Conservation (phyloP, 2,888 invertebrate genomes). For the Polia nebulosa region DNA sequence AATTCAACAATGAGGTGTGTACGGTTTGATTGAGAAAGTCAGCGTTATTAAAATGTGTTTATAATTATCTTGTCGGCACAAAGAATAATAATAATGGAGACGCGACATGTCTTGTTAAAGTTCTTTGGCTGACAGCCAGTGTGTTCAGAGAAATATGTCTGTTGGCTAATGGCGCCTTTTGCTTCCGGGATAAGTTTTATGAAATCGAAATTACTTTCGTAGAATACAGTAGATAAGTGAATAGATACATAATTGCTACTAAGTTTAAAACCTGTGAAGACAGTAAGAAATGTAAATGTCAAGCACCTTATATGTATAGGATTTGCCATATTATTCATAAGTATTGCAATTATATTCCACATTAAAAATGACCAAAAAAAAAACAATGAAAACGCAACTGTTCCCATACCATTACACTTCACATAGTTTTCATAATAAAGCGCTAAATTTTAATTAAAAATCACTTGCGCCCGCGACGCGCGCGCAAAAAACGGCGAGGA, state of each 20-base stretch:
- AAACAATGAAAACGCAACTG: conserved; percentile 27
- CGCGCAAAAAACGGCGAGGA: conserved; percentile 76
- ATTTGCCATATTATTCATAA: neutral
- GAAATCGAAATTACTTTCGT: conserved; percentile 28
- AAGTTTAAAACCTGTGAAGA: neutral
- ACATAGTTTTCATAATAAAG: conserved; percentile 87
- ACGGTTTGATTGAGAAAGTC: conserved; percentile 65
- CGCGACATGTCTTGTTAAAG: conserved; percentile 12
- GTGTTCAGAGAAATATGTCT: conserved; percentile 21
- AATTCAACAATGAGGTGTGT: conserved; percentile 78
- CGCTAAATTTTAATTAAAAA: conserved; percentile 88
- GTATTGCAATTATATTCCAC: conserved; percentile 19
- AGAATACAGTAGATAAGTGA: conserved; percentile 6
- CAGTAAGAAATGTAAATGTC: neutral
- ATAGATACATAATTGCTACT: neutral
- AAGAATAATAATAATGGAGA: conserved; percentile 21
- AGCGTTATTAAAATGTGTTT: conserved; percentile 59
- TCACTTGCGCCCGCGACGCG: conserved; percentile 73
- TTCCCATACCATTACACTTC: conserved; percentile 59
- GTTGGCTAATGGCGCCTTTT: conserved; percentile 1
- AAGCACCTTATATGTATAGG: neutral
- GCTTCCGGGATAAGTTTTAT: conserved; percentile 28
- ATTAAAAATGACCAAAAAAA: conserved; percentile 33
- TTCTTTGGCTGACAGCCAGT: conserved; percentile 36
- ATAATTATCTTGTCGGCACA: conserved; percentile 18